phyloP scores from a whole-genome alignment of 2,113 vertebrate species.

The Pachycephala philippinensis region DNA sequence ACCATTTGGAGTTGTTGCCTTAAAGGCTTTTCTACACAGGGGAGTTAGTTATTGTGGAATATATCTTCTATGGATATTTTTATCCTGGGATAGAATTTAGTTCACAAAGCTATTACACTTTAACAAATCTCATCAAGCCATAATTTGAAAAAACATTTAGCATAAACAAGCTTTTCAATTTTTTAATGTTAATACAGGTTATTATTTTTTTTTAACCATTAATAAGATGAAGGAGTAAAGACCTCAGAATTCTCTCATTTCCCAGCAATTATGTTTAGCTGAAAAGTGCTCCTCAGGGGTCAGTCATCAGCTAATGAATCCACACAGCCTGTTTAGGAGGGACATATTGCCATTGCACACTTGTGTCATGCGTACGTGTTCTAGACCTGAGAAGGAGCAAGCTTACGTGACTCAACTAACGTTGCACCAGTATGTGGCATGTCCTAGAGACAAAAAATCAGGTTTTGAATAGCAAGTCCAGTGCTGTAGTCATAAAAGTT shows the following conservation, averaged over 20 bases:
- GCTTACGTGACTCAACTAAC: background rate
- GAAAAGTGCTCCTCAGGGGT: background rate
- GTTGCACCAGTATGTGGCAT: background rate
- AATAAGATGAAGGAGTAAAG: background rate
- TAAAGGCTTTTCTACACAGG: background rate
- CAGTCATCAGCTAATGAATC: background rate
- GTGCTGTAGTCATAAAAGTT: background rate
- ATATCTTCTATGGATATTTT: background rate
- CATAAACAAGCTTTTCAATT: background rate
- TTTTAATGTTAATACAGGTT: background rate
- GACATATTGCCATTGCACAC: background rate
- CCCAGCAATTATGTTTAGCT: background rate
- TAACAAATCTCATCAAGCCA: background rate
- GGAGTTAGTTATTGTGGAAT: conserved; percentile 14
- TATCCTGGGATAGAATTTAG: background rate
- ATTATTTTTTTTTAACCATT: background rate
- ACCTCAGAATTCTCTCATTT: background rate
- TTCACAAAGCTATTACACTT: background rate
- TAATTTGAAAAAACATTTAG: background rate
- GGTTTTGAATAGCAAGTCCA: background rate
- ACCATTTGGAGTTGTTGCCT: background rate
- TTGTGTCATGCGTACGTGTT: rapidly evolving
- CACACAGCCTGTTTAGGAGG: background rate
- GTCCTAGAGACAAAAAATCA: background rate
- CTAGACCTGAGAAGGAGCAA: background rate